phyloP scores from a whole-genome alignment of 2,797 vertebrate genomes.

The Micrastur ruficollis region DNA sequence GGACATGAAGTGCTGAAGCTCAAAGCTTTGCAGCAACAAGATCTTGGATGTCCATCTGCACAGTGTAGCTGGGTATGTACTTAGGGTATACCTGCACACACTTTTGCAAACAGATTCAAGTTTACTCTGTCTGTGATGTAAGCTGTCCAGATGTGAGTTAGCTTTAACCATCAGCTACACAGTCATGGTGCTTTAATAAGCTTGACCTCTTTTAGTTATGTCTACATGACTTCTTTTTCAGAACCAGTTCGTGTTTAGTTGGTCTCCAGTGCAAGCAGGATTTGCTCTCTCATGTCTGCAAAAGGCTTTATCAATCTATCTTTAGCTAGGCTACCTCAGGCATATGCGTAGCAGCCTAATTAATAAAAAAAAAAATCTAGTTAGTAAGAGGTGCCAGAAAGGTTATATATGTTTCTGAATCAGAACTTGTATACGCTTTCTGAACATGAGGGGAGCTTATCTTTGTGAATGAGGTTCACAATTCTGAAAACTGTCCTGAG shows the following conservation, averaged over 20 bases:
- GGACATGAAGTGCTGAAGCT: not conserved
- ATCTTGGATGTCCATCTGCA: not conserved
- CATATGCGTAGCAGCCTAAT: not conserved
- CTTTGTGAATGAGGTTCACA: not conserved
- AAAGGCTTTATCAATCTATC: not conserved
- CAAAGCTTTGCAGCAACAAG: not conserved
- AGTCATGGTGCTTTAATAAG: not conserved
- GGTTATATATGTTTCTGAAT: not conserved
- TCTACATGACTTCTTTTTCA: not conserved
- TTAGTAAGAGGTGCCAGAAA: not conserved
- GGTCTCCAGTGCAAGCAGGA: not conserved
- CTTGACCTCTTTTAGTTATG: not conserved
- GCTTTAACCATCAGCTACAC: not conserved
- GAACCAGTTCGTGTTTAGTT: not conserved
- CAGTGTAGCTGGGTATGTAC: not conserved
- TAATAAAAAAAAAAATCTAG: not conserved
- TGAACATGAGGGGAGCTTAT: not conserved
- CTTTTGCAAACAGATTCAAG: not conserved
- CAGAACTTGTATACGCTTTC: not conserved
- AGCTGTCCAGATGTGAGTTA: not conserved
- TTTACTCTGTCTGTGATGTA: not conserved
- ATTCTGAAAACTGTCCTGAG: not conserved
- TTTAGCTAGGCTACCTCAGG: not conserved
- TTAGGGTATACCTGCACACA: not conserved
- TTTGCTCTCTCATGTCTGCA: not conserved